A percentile compares a stretch with the other conserved stretches of the same genome.
phyloP scores from a whole-genome alignment of 1,140 invertebrate species.

The Phocides pigmalion region DNA sequence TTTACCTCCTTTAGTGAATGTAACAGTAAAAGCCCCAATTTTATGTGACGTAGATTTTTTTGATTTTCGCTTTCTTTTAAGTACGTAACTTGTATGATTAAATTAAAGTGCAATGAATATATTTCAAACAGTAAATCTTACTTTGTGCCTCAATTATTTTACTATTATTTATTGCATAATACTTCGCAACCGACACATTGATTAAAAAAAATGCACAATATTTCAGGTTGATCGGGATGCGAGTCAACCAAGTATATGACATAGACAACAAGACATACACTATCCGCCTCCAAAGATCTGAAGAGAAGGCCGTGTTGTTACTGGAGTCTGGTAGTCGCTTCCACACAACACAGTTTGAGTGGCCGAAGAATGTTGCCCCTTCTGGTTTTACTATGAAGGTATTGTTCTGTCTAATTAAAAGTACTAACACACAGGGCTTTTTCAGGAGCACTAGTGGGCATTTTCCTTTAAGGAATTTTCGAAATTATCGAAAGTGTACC shows the following conservation, averaged over 20 bases:
- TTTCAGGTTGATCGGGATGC: conserved; percentile 92
- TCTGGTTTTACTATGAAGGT: conserved; percentile 99
- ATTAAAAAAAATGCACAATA: neutral
- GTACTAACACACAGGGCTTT: neutral
- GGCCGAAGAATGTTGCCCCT: conserved; percentile 98
- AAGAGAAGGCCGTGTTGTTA: conserved; percentile 94
- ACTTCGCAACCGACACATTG: neutral
- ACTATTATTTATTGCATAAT: too few relatives aligned
- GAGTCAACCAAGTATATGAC: conserved; percentile 99
- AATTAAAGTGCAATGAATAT: too few relatives aligned
- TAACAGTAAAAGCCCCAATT: too few relatives aligned
- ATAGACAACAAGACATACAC: conserved; percentile 98
- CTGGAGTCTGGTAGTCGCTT: conserved; percentile 97
- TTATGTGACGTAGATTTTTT: too few relatives aligned
- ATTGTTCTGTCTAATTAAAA: conserved; percentile 1
- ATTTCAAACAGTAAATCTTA: too few relatives aligned
- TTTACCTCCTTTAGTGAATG: too few relatives aligned
- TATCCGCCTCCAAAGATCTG: conserved; percentile 92
- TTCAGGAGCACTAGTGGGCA: too few relatives aligned
- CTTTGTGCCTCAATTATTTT: too few relatives aligned
- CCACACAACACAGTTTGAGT: conserved; percentile 98
- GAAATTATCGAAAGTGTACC: too few relatives aligned
- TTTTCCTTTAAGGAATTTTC: conserved; percentile 2
- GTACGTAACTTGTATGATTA: too few relatives aligned
- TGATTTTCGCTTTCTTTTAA: too few relatives aligned